Evolutionary conservation across 2,888 invertebrate species (phyloP).

Genomic region (Nomada fucata): DNA sequence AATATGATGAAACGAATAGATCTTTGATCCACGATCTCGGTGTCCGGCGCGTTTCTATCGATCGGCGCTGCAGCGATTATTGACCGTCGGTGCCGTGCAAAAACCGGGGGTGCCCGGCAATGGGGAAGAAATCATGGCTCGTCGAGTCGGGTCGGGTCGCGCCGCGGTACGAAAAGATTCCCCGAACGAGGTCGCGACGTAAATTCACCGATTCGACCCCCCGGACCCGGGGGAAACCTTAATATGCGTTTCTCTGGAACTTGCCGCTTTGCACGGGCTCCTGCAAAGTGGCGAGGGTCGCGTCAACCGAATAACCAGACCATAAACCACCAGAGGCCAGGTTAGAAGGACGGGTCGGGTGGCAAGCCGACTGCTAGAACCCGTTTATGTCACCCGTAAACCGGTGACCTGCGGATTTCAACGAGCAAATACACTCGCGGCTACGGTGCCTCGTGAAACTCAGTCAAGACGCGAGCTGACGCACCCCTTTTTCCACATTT

Average conservation of each 20-base stretch:
- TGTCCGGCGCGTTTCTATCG: not conserved
- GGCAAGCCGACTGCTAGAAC: slow-evolving; percentile 44
- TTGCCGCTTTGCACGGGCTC: slow-evolving; percentile 60
- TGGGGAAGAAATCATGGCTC: not conserved
- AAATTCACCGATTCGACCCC: slow-evolving; percentile 33
- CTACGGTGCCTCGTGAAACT: slow-evolving; percentile 75
- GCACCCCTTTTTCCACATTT: slow-evolving; percentile 59
- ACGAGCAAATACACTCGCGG: slow-evolving; percentile 77
- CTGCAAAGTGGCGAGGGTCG: slow-evolving; percentile 69
- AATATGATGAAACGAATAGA: not conserved
- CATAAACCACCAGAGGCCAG: slow-evolving; percentile 68
- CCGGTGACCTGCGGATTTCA: slow-evolving; percentile 72
- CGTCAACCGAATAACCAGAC: slow-evolving; percentile 73
- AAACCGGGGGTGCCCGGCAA: not conserved
- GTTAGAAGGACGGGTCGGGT: slow-evolving; percentile 50
- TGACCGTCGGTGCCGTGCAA: no score
- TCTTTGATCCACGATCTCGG: not conserved
- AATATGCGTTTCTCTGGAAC: slow-evolving; percentile 61
- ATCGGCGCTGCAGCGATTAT: not conserved
- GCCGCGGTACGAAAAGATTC: not conserved
- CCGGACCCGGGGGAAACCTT: slow-evolving; percentile 50
- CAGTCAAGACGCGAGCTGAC: slow-evolving; percentile 66
- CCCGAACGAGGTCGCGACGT: slow-evolving; percentile 53
- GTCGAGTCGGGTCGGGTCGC: not conserved
- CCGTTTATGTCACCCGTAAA: slow-evolving; percentile 77